A percentile compares a stretch with the other conserved stretches of the same genome.
phyloP scores from a whole-genome alignment of 1,140 invertebrate genomes.

The Scaptodrosophila lebanonensis region DNA sequence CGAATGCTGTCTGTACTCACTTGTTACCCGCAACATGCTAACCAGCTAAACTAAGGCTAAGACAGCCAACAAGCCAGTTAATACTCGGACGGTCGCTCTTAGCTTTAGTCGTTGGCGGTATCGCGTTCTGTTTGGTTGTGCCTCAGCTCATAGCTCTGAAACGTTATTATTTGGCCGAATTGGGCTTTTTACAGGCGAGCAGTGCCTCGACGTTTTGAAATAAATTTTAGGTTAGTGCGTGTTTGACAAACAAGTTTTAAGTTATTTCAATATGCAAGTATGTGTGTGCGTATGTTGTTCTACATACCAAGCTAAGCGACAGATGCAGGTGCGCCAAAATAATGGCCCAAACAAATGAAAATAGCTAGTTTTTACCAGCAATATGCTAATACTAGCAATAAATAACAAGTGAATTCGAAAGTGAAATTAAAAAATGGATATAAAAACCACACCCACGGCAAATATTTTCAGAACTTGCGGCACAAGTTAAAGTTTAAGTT shows the following conservation, averaged over 20 bases:
- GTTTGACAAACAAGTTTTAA: slow-evolving; percentile 54
- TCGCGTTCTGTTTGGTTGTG: slow-evolving; percentile 31
- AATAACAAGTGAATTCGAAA: slow-evolving; percentile 32
- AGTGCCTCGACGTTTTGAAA: slow-evolving; percentile 26
- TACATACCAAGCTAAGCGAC: background rate
- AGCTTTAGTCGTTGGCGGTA: slow-evolving; percentile 37
- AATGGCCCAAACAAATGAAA: slow-evolving; percentile 8
- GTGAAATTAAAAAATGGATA: slow-evolving; percentile 39
- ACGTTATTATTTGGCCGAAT: background rate
- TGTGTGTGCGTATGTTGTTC: slow-evolving; percentile 20
- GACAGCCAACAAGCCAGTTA: no score
- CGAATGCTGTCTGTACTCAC: no score
- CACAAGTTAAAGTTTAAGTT: slow-evolving; percentile 41
- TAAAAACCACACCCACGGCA: slow-evolving; percentile 20
- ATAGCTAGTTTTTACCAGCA: slow-evolving; percentile 18
- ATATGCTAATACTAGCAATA: slow-evolving; percentile 24
- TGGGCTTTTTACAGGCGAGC: slow-evolving; percentile 10
- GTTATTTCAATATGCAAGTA: slow-evolving; percentile 28
- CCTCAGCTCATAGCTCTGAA: slow-evolving; percentile 2
- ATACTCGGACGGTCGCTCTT: slow-evolving; percentile 21
- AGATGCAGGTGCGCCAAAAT: background rate
- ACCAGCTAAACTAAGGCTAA: no score
- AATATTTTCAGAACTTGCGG: slow-evolving; percentile 31
- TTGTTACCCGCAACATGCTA: no score
- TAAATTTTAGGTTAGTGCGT: slow-evolving; percentile 58